Percentiles rank a stretch among this genome's conserved stretches.
Conservation (phyloP, 2,888 invertebrate species). For the Platerodrilus igneus region DNA sequence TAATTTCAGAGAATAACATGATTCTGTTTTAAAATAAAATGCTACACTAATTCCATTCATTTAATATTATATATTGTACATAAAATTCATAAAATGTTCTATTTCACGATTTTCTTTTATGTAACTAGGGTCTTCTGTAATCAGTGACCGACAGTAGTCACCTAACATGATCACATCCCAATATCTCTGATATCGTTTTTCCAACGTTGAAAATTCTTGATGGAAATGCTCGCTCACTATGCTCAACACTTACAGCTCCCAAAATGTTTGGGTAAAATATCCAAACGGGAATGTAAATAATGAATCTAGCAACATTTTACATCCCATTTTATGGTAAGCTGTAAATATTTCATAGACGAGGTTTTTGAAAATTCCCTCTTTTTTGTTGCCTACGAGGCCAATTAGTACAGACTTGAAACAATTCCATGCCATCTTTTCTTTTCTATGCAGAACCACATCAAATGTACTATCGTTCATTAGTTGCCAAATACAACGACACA, state of each 20-base stretch:
- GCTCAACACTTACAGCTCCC: conserved; percentile 35
- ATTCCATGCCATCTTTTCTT: conserved; percentile 18
- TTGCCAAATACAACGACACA: conserved; percentile 17
- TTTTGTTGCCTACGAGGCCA: conserved; percentile 23
- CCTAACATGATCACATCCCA: conserved; percentile 37
- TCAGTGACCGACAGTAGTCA: conserved; percentile 34
- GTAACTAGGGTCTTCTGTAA: conserved; percentile 27
- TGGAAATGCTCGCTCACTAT: conserved; percentile 39
- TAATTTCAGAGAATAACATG: neutral
- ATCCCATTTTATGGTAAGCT: conserved; percentile 18
- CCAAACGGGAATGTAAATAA: conserved; percentile 32
- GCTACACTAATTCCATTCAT: conserved; percentile 2
- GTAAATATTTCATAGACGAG: conserved; percentile 18
- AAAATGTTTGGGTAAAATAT: conserved; percentile 38
- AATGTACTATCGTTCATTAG: conserved; percentile 18
- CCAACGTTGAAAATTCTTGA: conserved; percentile 38
- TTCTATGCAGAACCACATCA: conserved; percentile 11
- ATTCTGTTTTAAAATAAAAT: conserved; percentile 4
- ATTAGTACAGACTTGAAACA: conserved; percentile 8
- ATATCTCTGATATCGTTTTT: conserved; percentile 38
- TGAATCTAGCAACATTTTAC: conserved; percentile 36
- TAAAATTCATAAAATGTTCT: conserved; percentile 5
- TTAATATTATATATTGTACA: conserved; percentile 1
- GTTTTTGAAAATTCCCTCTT: conserved; percentile 16
- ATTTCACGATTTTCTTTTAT: conserved; percentile 12